These are phyloP conservation scores for Bombyx huttoni DNA, from an alignment of 2,888 invertebrate genomes.

Conservation along the genomic window DNA sequence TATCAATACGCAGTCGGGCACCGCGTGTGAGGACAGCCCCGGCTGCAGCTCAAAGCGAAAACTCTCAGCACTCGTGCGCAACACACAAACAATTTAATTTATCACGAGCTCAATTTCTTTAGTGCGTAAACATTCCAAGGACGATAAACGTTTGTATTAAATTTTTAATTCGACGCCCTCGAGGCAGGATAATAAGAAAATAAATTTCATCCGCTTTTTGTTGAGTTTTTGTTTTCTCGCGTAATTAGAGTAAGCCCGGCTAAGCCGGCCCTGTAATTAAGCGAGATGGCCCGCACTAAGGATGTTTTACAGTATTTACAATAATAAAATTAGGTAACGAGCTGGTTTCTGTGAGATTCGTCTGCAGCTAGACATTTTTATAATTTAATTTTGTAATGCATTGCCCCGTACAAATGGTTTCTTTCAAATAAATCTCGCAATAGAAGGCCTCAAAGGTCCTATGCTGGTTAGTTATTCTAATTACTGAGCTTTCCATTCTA, in stretches of 20 bases:
- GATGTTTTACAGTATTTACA: constrained; percentile 1
- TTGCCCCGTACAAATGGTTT: too few species aligned
- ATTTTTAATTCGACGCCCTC: constrained; percentile 45
- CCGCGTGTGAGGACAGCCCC: too few species aligned
- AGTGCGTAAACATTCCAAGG: background rate
- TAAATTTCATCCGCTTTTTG: constrained; percentile 46
- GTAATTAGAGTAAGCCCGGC: constrained; percentile 58
- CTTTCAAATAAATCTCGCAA: too few species aligned
- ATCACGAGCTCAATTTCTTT: background rate
- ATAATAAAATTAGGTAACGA: constrained; percentile 3
- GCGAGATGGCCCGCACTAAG: constrained; percentile 29
- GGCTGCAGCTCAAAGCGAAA: too few species aligned
- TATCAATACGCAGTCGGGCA: too few species aligned
- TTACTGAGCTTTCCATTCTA: too few species aligned
- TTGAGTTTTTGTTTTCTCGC: constrained; percentile 55
- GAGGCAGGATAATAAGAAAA: constrained; percentile 53
- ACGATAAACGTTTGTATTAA: constrained; percentile 37
- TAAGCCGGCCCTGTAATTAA: constrained; percentile 51
- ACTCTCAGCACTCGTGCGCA: background rate
- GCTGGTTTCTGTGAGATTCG: background rate
- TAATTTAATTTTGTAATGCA: background rate
- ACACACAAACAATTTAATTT: background rate
- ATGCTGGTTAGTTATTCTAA: too few species aligned
- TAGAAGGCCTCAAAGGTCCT: too few species aligned
- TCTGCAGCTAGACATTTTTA: background rate